phyloP scores from a whole-genome alignment of 1,140 invertebrate species.

The Drosophila seguyi region DNA sequence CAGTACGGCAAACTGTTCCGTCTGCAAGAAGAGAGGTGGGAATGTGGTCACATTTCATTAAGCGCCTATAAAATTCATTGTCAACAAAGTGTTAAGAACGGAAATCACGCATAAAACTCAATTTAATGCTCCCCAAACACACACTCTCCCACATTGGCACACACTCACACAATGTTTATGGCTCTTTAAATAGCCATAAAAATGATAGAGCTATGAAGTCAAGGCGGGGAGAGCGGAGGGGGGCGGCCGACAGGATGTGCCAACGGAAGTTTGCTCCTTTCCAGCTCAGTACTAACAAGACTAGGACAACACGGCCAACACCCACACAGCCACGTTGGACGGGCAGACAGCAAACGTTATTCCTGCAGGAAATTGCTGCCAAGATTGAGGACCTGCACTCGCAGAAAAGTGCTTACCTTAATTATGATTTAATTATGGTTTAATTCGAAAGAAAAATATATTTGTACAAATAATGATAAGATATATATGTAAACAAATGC shows the following conservation, averaged over 20 bases:
- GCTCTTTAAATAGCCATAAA: slow-evolving; percentile 77
- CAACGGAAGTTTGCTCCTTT: slow-evolving; percentile 70
- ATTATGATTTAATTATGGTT: neutral
- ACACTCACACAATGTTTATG: slow-evolving; percentile 54
- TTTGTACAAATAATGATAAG: neutral
- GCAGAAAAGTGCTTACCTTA: neutral
- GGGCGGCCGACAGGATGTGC: slow-evolving; percentile 63
- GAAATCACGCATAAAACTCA: slow-evolving; percentile 79
- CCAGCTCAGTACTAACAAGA: slow-evolving; percentile 62
- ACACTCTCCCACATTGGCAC: neutral
- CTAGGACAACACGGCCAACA: slow-evolving; percentile 39
- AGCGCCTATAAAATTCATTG: slow-evolving; percentile 63
- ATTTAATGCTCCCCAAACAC: slow-evolving; percentile 61
- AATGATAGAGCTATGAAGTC: slow-evolving; percentile 68
- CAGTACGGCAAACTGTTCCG: slow-evolving; percentile 94
- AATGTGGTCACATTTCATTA: slow-evolving; percentile 60
- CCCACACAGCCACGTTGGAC: neutral
- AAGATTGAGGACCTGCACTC: slow-evolving; percentile 40
- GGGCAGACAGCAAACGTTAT: slow-evolving; percentile 42
- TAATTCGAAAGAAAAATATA: neutral
- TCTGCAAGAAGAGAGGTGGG: slow-evolving; percentile 87
- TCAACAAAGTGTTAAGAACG: slow-evolving; percentile 78
- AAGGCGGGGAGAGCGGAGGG: neutral
- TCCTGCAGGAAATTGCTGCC: slow-evolving; percentile 63
- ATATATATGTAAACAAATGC: too few species aligned